Evolutionary conservation across 2,113 vertebrate species (phyloP), one percentile per base, ranked within the genome.

Genomic region (Carollia perspicillata): DNA sequence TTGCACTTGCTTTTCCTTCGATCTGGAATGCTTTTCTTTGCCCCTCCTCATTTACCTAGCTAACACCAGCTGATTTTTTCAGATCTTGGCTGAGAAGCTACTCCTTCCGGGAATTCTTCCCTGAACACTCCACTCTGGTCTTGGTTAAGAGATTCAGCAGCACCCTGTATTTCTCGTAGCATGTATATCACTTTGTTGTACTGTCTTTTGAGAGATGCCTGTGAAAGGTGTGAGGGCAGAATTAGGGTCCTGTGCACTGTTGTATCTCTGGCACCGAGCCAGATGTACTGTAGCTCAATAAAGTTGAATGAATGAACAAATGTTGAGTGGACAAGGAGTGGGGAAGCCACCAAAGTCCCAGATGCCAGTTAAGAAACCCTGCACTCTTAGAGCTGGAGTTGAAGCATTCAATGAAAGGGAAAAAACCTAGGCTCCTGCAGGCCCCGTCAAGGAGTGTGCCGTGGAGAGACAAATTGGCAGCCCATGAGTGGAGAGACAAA

Each of bases 31-130:
- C 66, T 80, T 72, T 63, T 35, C 47, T 81, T 69, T 28, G 75
- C 26, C 18, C 42, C 55, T 77, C 44, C 33, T 90, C 80, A 30
- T 88, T 53, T 75, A 51, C 35, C 53, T 80, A 83, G n/a, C 60
- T 88, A 40, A 78, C 33, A 47, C 75, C 49, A 84, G 69, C 92
- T 79, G 69, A 72, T 84, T 79, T 71, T 71, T 89, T 95, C 86
- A 84, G 83, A 94, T 92, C 92, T 89, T 69, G 17, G 18, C 35
- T 77, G 42, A 89, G 63, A 85, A 93, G 42, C 63, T 30, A 65
- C 68, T 49, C 84, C 75, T 51, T 87, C n/a, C 8, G 4, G 20
- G 60, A 94, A 91, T 74, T 77, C 83, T 58, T 92, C 68, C 65
- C 55, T 55, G 40, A 75, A 81, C 30, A 79, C 33, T 6, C 30